These are phyloP conservation scores for Pelodytes ibericus DNA, from an alignment of 2,797 vertebrate species.

Conservation along the genomic window DNA sequence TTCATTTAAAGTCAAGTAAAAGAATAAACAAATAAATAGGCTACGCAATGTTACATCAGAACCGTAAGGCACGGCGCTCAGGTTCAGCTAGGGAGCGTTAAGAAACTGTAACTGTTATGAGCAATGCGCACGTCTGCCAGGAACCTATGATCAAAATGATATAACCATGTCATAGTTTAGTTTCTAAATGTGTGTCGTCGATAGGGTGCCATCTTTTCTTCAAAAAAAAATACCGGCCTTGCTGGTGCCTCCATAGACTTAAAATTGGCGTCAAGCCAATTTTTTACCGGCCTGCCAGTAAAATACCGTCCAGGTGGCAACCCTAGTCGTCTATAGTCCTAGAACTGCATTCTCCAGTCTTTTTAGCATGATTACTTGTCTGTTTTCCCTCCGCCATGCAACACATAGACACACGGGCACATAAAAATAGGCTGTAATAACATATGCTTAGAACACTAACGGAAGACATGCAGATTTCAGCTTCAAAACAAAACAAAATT, in stretches of 20 bases:
- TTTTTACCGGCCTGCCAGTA: no score
- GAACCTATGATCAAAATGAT: constrained; percentile 37
- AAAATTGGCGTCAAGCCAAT: no score
- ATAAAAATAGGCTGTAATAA: no score
- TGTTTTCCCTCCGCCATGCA: background rate
- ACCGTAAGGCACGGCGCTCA: constrained; percentile 39
- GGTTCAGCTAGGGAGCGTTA: constrained; percentile 47
- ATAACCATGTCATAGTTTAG: constrained; percentile 27
- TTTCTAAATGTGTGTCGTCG: constrained; percentile 34
- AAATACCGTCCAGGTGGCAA: no score
- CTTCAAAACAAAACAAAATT: no score
- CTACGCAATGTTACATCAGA: constrained; percentile 43
- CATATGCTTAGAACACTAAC: no score
- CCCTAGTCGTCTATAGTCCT: constrained; percentile 28
- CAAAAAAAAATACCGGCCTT: no score
- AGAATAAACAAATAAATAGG: constrained; percentile 42
- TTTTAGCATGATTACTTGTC: background rate
- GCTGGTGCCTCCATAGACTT: no score
- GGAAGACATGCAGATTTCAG: no score
- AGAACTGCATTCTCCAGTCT: constrained; percentile 14
- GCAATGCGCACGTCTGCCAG: constrained; percentile 42
- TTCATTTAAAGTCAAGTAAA: constrained; percentile 36
- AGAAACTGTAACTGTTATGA: constrained; percentile 31
- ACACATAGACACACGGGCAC: no score
- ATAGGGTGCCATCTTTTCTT: no score